These are phyloP conservation scores for Leuciscus idus DNA, from an alignment of 2,113 vertebrate genomes.

Conservation along the genomic window DNA sequence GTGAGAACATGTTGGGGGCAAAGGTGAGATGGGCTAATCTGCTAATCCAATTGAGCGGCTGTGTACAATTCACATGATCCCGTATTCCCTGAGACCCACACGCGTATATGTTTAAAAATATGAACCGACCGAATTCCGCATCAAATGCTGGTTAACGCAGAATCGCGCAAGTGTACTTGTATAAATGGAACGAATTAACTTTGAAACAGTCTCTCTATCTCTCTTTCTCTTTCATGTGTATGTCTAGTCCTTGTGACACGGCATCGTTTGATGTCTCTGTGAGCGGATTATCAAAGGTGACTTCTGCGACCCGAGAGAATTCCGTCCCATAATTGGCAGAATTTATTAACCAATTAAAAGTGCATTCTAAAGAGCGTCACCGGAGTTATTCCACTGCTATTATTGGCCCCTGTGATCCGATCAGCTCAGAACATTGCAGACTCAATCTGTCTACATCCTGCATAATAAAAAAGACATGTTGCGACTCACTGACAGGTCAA, in stretches of 20 bases:
- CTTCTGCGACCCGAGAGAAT: slow-evolving; percentile 65
- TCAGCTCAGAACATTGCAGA: slow-evolving; percentile 58
- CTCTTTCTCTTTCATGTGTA: slow-evolving; percentile 50
- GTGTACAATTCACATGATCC: slow-evolving; percentile 74
- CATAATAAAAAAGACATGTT: slow-evolving; percentile 48
- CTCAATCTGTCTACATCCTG: slow-evolving; percentile 43
- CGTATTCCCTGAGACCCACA: slow-evolving; percentile 1
- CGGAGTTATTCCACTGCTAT: slow-evolving; percentile 66
- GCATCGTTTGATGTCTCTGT: slow-evolving; percentile 57
- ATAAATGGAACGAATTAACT: background rate
- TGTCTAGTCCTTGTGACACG: slow-evolving; percentile 62
- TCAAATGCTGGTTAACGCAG: background rate
- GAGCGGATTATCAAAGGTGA: slow-evolving; percentile 79
- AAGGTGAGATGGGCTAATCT: slow-evolving; percentile 77
- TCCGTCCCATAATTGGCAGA: slow-evolving; percentile 73
- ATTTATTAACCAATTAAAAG: slow-evolving; percentile 78
- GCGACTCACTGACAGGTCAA: slow-evolving; percentile 41
- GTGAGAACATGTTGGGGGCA: slow-evolving; percentile 70
- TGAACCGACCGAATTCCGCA: slow-evolving; percentile 16
- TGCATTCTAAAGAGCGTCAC: slow-evolving; percentile 65
- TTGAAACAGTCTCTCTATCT: slow-evolving; percentile 48
- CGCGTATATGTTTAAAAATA: slow-evolving; percentile 18
- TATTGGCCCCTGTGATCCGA: slow-evolving; percentile 73
- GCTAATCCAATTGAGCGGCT: slow-evolving; percentile 76
- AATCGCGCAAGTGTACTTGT: background rate